Evolutionary conservation across 2,113 vertebrate genomes (phyloP).

Genomic region (Phaethon lepturus): DNA sequence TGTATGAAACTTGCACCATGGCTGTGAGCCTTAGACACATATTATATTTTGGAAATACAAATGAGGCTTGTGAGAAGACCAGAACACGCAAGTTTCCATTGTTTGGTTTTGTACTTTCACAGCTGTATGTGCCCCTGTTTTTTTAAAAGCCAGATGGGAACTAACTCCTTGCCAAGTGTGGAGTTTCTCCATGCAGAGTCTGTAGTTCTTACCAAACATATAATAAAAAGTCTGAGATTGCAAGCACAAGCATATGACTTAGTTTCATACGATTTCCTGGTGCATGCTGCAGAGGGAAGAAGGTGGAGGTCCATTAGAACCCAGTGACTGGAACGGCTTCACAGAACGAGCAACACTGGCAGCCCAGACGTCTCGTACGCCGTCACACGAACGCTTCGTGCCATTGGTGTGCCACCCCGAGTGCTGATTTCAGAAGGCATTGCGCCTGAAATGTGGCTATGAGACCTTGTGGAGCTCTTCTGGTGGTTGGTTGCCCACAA

Average conservation of each 20-base stretch:
- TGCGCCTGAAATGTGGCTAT: background rate
- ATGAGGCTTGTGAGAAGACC: background rate
- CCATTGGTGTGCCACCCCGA: accelerated
- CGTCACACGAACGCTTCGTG: accelerated
- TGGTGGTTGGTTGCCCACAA: background rate
- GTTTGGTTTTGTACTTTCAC: background rate
- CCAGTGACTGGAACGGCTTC: background rate
- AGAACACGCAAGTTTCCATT: background rate
- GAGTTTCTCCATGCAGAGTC: background rate
- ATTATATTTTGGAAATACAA: background rate
- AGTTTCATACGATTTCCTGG: background rate
- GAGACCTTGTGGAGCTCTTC: background rate
- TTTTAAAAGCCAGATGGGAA: background rate
- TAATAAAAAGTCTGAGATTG: background rate
- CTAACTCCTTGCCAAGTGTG: background rate
- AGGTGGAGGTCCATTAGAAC: background rate
- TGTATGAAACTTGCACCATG: background rate
- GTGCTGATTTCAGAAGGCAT: background rate
- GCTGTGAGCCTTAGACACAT: background rate
- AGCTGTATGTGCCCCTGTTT: background rate
- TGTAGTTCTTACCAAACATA: background rate
- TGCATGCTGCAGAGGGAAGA: background rate
- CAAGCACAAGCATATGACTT: background rate
- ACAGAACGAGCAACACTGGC: accelerated
- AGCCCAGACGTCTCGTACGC: background rate